Percentiles rank a stretch among this genome's conserved stretches.
Evolutionary conservation across 2,888 invertebrate species (phyloP).

Genomic region (Acleris emargana): DNA sequence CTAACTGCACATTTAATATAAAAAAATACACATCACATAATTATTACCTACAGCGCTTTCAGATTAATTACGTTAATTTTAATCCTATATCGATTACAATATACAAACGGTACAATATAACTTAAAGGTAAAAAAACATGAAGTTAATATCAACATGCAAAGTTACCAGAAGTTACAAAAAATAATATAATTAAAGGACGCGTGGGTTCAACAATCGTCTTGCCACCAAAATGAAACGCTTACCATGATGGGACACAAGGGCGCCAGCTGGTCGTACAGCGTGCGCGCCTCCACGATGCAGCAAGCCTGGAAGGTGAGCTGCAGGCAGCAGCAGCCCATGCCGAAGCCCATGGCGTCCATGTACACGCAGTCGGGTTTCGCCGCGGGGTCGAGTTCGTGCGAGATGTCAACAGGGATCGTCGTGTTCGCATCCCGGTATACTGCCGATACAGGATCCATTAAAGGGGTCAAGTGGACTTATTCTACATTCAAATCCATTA

Average conservation of each 20-base stretch:
- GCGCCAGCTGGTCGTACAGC: slow-evolving; percentile 98
- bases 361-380: slow-evolving; percentile 95
- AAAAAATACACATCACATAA: neutral
- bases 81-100: too few relatives aligned
- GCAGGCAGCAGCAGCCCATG: slow-evolving; percentile 99
- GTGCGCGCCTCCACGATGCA: slow-evolving; percentile 97
- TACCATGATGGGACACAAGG: slow-evolving; percentile 98
- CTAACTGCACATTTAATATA: slow-evolving; percentile 86
- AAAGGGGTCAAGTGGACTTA: too few relatives aligned
- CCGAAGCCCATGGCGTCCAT: slow-evolving; percentile 99
- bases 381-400: slow-evolving; percentile 85
- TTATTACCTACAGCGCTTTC: too few relatives aligned
- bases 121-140: too few relatives aligned
- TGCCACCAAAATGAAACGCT: slow-evolving; percentile 37
- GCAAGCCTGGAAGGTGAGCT: slow-evolving; percentile 98
- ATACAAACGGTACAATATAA: too few relatives aligned
- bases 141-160: too few relatives aligned
- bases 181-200: too few relatives aligned
- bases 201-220: too few relatives aligned
- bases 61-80: too few relatives aligned
- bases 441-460: too few relatives aligned
- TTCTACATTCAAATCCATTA: too few relatives aligned
- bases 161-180: too few relatives aligned
- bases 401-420: slow-evolving; percentile 92
- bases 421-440: slow-evolving; percentile 95